phyloP scores from a whole-genome alignment of 2,797 vertebrate species.

The Nyctalus aviator region DNA sequence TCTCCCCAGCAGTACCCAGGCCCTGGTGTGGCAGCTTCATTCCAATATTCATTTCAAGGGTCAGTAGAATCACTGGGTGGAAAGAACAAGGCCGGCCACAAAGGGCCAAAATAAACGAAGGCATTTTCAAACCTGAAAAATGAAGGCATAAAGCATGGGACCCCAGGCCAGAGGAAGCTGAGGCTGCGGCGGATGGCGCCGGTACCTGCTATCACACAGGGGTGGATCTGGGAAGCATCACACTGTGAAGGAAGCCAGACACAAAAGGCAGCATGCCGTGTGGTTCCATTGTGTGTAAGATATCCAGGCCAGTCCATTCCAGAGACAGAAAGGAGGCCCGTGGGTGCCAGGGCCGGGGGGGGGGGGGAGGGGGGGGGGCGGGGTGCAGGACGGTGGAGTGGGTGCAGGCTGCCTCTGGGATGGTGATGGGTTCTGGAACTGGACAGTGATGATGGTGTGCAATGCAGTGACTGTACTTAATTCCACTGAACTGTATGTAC shows the following conservation, averaged over 20 bases:
- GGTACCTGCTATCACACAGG: rapidly evolving
- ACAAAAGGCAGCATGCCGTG: background rate
- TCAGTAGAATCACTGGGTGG: constrained; percentile 10
- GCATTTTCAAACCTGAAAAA: background rate
- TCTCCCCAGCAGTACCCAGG: background rate
- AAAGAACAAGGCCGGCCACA: background rate
- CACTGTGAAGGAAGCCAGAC: background rate
- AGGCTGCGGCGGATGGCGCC: background rate
- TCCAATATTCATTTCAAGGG: constrained; percentile 56
- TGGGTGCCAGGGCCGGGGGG: no score
- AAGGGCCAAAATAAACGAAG: background rate
- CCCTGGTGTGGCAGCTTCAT: background rate
- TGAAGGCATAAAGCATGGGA: background rate
- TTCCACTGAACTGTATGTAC: background rate
- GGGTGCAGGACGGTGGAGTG: background rate
- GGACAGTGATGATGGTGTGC: background rate
- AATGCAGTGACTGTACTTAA: background rate
- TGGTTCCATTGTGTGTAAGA: background rate
- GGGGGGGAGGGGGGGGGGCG: background rate
- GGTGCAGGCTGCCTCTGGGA: background rate
- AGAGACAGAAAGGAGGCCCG: background rate
- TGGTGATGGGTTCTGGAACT: background rate
- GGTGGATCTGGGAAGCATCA: background rate
- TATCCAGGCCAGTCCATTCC: background rate
- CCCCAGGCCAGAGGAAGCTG: background rate